phyloP scores from a whole-genome alignment of 2,888 invertebrate species.

The Melipona beecheii region DNA sequence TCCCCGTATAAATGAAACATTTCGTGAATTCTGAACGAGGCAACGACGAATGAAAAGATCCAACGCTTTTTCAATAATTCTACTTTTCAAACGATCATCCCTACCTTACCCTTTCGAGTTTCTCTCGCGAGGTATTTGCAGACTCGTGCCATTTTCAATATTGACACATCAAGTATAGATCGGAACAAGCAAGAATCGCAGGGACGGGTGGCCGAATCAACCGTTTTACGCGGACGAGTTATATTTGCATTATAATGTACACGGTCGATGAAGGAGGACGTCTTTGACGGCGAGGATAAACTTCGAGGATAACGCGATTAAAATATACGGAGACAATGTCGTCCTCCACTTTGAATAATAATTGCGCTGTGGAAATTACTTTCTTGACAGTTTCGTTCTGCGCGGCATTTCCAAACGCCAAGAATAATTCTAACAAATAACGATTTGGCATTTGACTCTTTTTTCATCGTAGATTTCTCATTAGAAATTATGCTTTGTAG shows the following conservation, averaged over 20 bases:
- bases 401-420: too few relatives aligned
- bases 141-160: constrained; percentile 36
- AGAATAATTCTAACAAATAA: neutral
- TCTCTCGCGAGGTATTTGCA: constrained; percentile 3
- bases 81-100: constrained; percentile 5
- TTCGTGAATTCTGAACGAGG: neutral
- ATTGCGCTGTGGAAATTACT: neutral
- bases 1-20: neutral
- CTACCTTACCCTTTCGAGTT: constrained; percentile 3
- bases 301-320: neutral
- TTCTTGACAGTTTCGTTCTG: neutral
- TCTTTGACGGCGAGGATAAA: constrained; percentile 7
- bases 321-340: neutral
- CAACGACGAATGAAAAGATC: neutral
- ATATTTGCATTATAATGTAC: constrained; percentile 31
- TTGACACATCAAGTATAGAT: constrained; percentile 28
- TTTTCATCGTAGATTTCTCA: too few relatives aligned
- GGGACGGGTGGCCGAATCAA: constrained; percentile 4
- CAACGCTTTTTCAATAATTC: constrained; percentile 6
- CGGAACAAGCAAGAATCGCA: constrained; percentile 26
- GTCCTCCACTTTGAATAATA: neutral
- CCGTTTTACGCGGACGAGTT: neutral
- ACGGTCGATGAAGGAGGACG: neutral
- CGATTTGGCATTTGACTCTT: neutral
- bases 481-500: too few relatives aligned